Base-by-base conservation (phyloP, 2,797 vertebrate genomes). In the Tokudaia tokunoshimensis region DNA sequence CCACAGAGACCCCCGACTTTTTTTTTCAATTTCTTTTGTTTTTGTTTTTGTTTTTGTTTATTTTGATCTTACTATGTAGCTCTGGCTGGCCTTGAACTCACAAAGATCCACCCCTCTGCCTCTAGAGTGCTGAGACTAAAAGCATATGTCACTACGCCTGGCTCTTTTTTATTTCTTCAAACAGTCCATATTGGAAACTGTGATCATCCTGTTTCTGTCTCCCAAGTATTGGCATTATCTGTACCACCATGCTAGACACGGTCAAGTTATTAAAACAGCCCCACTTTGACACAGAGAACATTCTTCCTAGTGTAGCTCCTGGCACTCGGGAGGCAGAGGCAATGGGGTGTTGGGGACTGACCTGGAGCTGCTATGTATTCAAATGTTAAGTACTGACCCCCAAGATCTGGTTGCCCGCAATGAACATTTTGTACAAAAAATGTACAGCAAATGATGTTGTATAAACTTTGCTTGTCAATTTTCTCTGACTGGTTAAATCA, bases 201-300 rank as follows among this genome's bases (percentile, higher is more conserved):
- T 85, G 47, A 24, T n/a, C 47, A 55, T 70, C 65, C 47, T 70
- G 31, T 34, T n/a, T 70, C 65, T 24, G 63, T 14, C 7, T 37
- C 20, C 41, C 13, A 12, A 2, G 1, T n/a, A 50, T 47, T 70
- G 31, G 65, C 63, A 70, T 37, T 50, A 52, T 7, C 44, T 67
- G 44, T 11, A 2, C 31, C 29, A 14, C 44, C 20, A 34, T 0
- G 2, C 20, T 4, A 20, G 12, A 31, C n/a, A 24, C 11, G 22
- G 44, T 29, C 76, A 79, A 12, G 31, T 50, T 63, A 34, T 50
- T 37, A 37, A 7, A 47, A 50, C 31, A 78, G 20, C 88, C 74
- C 26, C 41, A 11, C 88, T 76, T 75, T 7, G 6, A 20, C 44
- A 67, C 44, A n/a, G 34, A 67, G 61, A 70, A 70, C 47, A 55